Conservation (phyloP, 2,113 vertebrate species). For the Solenodon paradoxus region DNA sequence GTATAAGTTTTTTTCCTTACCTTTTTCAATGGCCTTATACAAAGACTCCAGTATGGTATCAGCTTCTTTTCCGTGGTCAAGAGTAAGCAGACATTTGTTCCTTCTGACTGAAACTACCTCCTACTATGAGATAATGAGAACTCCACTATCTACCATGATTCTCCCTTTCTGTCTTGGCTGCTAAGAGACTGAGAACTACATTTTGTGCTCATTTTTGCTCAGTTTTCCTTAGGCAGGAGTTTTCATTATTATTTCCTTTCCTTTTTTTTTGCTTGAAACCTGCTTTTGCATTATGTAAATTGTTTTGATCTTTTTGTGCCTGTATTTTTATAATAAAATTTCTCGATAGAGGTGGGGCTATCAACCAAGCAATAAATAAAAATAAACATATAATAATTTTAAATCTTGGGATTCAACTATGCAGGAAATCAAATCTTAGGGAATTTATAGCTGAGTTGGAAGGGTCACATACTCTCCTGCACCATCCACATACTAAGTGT, state of each 20-base stretch:
- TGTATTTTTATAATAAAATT: not conserved
- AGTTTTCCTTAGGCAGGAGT: not conserved
- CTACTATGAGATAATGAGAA: not conserved
- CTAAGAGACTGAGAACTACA: not conserved
- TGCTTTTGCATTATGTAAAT: not conserved
- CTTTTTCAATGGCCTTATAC: not conserved
- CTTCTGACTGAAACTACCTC: not conserved
- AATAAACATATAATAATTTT: not conserved
- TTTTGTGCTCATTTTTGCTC: not conserved
- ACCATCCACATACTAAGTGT: accelerated
- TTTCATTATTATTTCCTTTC: not conserved
- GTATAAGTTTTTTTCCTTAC: not conserved
- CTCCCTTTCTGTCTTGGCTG: not conserved
- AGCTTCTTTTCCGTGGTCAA: not conserved
- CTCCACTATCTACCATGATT: not conserved
- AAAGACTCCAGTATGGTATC: not conserved
- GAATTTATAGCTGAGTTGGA: not conserved
- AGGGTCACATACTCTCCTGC: not conserved
- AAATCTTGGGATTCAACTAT: not conserved
- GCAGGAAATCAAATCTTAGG: not conserved
- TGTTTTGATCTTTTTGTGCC: not conserved
- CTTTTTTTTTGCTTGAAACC: not conserved
- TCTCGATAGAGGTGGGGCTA: not conserved
- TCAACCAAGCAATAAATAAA: not conserved
- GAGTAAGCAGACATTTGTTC: not conserved